These are phyloP conservation scores for Eustalomyia histrio DNA, from an alignment of 2,888 invertebrate species.

Conservation along the genomic window DNA sequence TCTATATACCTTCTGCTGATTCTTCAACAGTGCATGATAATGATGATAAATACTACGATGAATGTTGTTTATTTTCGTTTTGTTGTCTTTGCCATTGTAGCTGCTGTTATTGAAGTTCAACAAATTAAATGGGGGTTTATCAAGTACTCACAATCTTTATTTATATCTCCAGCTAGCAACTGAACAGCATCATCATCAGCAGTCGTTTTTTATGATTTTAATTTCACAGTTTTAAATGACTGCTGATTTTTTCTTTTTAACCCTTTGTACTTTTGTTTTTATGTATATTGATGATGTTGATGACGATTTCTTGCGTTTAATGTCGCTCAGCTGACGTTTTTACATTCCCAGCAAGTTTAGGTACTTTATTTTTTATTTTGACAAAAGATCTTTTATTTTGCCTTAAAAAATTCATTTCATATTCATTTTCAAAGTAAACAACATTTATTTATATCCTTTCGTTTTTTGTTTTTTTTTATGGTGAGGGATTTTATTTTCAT, in stretches of 20 bases:
- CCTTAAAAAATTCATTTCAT: constrained; percentile 45
- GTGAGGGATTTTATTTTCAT: constrained; percentile 2
- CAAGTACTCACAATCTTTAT: constrained; percentile 45
- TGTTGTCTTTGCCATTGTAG: constrained; percentile 35
- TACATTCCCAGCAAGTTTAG: constrained; percentile 54
- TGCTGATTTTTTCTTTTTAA: constrained; percentile 43
- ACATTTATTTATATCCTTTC: constrained; percentile 52
- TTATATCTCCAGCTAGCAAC: constrained; percentile 32
- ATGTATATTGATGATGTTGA: constrained; percentile 41
- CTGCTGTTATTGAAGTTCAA: constrained; percentile 51
- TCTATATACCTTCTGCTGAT: not conserved
- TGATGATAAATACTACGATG: constrained; percentile 28
- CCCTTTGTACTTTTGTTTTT: constrained; percentile 49
- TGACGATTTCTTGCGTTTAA: constrained; percentile 50
- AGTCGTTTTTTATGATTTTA: constrained; percentile 23
- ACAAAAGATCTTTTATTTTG: constrained; percentile 59
- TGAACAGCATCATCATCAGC: constrained; percentile 14
- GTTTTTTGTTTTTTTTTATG: constrained; percentile 23
- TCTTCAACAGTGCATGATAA: not conserved
- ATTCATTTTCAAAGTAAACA: constrained; percentile 48
- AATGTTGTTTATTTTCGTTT: constrained; percentile 20
- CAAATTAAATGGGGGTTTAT: constrained; percentile 58
- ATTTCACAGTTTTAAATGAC: constrained; percentile 60
- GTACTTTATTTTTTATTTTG: constrained; percentile 41
- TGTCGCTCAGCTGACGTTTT: constrained; percentile 74